phyloP scores from a whole-genome alignment of 2,797 vertebrate species.

The Loris lydekkerianus region DNA sequence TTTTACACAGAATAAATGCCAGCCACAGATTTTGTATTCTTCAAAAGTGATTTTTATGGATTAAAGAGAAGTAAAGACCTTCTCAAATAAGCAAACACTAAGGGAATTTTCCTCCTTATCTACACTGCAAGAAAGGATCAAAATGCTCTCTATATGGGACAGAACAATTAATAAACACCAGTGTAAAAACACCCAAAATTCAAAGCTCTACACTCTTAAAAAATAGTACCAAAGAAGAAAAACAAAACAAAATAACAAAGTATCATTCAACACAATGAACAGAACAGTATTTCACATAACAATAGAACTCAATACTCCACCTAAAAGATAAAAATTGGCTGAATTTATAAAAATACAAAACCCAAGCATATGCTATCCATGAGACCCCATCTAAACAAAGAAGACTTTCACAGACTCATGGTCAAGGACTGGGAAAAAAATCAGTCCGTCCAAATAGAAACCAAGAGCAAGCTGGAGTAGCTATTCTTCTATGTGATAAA shows the following conservation, averaged over 20 bases:
- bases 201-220: not conserved
- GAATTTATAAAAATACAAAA: not conserved
- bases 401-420: not conserved
- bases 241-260: not conserved
- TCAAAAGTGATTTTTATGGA: not conserved
- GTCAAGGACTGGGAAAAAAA: not conserved
- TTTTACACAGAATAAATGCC: not conserved
- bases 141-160: not conserved
- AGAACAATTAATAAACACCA: not conserved
- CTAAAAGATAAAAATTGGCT: not conserved
- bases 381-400: not conserved
- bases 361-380: not conserved
- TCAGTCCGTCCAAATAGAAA: not conserved
- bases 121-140: not conserved
- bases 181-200: not conserved
- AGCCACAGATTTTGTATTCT: not conserved
- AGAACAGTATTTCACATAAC: not conserved
- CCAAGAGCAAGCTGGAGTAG: not conserved
- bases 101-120: not conserved
- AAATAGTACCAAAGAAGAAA: not conserved
- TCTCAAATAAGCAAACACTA: not conserved
- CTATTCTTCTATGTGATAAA: not conserved
- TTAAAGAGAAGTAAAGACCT: not conserved
- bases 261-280: not conserved
- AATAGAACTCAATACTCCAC: not conserved